A percentile compares a stretch with the other conserved stretches of the same genome.
These are phyloP conservation scores for Enteromius afrohamiltoni DNA, from an alignment of 2,797 vertebrate species.

Conservation along the genomic window DNA sequence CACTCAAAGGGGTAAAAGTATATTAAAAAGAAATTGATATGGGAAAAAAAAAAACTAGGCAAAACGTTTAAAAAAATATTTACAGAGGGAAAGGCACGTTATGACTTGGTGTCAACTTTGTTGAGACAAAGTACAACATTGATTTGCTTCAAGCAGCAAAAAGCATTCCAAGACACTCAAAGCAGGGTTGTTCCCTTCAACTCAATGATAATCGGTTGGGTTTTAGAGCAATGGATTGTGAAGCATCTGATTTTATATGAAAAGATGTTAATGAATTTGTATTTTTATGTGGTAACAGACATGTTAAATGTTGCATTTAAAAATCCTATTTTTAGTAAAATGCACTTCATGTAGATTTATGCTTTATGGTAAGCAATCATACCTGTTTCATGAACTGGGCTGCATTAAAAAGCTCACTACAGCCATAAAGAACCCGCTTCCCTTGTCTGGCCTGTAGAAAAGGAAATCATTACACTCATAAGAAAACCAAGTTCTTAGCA, in stretches of 20 bases:
- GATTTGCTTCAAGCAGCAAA: conserved; percentile 48
- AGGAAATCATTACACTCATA: conserved; percentile 13
- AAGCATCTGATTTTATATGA: conserved; percentile 29
- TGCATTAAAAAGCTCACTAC: conserved; percentile 96
- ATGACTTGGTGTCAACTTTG: conserved; percentile 55
- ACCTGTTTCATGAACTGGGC: conserved; percentile 96
- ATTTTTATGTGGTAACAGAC: not conserved
- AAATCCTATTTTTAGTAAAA: not conserved
- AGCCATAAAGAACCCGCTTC: conserved; percentile 94
- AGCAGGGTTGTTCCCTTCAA: conserved; percentile 29
- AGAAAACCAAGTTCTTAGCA: not conserved
- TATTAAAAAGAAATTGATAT: conserved; percentile 37
- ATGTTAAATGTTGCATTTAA: not conserved
- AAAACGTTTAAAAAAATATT: conserved; percentile 56
- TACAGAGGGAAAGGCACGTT: conserved; percentile 50
- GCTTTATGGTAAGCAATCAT: conserved; percentile 38
- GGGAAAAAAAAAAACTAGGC: conserved; percentile 31
- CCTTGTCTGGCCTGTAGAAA: conserved; percentile 87
- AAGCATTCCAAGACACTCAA: conserved; percentile 55
- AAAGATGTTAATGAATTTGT: conserved; percentile 4
- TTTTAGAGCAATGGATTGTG: conserved; percentile 4
- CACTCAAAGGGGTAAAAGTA: conserved; percentile 8
- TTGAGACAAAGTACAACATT: conserved; percentile 50
- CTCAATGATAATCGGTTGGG: not conserved
- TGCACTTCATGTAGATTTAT: not conserved